These are phyloP conservation scores for Orthosia incerta DNA, from an alignment of 2,888 invertebrate species.

Conservation along the genomic window DNA sequence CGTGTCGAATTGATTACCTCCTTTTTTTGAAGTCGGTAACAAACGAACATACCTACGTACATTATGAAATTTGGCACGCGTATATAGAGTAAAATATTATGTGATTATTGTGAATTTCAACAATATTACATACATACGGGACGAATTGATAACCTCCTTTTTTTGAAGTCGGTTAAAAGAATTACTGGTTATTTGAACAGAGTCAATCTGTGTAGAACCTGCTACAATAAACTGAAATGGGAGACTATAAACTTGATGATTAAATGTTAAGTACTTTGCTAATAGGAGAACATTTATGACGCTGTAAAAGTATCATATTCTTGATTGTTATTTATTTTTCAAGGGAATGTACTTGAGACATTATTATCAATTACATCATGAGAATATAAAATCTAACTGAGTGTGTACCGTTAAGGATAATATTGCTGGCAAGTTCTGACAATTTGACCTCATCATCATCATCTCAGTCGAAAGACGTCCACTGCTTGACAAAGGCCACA, in stretches of 20 bases:
- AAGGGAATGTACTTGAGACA: constrained; percentile 1
- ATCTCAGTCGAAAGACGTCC: no score
- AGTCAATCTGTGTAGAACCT: background rate
- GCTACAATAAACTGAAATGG: constrained; percentile 16
- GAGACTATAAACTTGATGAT: constrained; percentile 32
- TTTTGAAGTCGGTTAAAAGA: background rate
- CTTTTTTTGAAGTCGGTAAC: no score
- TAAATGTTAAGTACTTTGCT: constrained; percentile 33
- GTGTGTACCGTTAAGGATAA: background rate
- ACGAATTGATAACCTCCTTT: no score
- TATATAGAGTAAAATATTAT: no score
- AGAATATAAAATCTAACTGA: background rate
- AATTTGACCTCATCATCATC: no score
- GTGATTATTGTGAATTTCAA: no score
- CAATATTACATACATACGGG: no score
- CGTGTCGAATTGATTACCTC: no score
- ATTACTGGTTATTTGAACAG: background rate
- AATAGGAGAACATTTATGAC: constrained; percentile 38
- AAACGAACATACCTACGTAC: no score
- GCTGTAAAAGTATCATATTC: constrained; percentile 37
- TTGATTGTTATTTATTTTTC: constrained; percentile 47
- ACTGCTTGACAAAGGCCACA: no score
- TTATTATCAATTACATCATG: background rate
- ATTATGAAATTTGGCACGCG: no score
- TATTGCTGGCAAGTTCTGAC: no score